phyloP scores from a whole-genome alignment of 1,140 invertebrate genomes.

The Platyura marginata region DNA sequence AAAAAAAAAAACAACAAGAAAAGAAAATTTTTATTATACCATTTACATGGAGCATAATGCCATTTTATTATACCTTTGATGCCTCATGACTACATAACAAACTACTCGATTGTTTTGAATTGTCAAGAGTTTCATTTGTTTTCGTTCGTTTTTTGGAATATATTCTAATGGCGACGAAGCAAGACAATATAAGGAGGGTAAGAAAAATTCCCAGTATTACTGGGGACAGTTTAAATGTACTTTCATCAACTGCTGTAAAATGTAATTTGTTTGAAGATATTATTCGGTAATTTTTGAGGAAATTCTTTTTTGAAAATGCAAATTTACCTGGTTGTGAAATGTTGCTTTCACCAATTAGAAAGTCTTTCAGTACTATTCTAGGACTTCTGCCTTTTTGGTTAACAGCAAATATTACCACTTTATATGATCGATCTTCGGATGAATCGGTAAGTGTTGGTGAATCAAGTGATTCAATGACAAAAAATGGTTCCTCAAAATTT shows the following conservation, averaged over 20 bases:
- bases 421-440: constrained; percentile 21
- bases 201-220: constrained; percentile 22
- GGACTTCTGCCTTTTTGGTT: constrained; percentile 23
- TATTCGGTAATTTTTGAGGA: neutral
- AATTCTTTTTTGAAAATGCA: no score
- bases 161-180: constrained; percentile 21
- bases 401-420: constrained; percentile 19
- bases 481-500: constrained; percentile 20
- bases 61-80: neutral
- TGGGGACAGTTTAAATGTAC: constrained; percentile 18
- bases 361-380: constrained; percentile 17
- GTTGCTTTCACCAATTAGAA: constrained; percentile 20
- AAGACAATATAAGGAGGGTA: constrained; percentile 22
- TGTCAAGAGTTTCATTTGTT: constrained; percentile 10
- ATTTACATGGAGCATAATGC: neutral
- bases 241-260: constrained; percentile 17
- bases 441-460: constrained; percentile 20
- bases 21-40: constrained; percentile 2
- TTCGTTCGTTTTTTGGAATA: constrained; percentile 18
- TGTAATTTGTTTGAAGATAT: constrained; percentile 5
- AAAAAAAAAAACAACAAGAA: neutral
- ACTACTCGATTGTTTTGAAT: constrained; percentile 1
- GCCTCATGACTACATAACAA: neutral
- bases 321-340: neutral
- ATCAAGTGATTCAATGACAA: constrained; percentile 21